phyloP scores from a whole-genome alignment of 2,888 invertebrate species.

The Conops quadrifasciatus region DNA sequence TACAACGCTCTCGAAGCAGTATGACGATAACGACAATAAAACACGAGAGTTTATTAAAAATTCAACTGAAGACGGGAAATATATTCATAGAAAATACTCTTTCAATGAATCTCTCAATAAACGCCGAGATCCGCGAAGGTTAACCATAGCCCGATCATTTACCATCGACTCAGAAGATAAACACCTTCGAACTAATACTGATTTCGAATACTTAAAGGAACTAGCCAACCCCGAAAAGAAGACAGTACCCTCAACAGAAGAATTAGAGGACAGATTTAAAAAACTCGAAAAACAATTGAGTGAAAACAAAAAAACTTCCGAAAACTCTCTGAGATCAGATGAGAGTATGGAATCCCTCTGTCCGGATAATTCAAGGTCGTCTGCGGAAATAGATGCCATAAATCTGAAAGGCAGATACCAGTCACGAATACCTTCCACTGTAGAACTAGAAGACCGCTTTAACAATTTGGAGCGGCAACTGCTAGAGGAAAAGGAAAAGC shows the following conservation, averaged over 20 bases:
- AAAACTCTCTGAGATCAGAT: background rate
- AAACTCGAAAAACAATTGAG: conserved; percentile 43
- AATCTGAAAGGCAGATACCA: no score
- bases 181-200: background rate
- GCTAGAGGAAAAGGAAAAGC: conserved; percentile 46
- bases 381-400: no score
- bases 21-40: no score
- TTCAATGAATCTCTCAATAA: conserved; percentile 47
- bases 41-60: conserved; percentile 24
- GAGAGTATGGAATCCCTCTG: no score
- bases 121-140: conserved; percentile 54
- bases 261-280: conserved; percentile 45
- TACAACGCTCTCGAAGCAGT: no score
- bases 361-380: no score
- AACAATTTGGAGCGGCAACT: conserved; percentile 41
- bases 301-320: conserved; percentile 47
- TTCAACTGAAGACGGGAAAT: conserved; percentile 39
- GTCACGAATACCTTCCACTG: conserved; percentile 52
- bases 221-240: no score
- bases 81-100: conserved; percentile 28
- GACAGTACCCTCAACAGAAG: conserved; percentile 53
- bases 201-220: no score
- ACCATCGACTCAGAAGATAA: conserved; percentile 55
- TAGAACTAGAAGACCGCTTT: conserved; percentile 46
- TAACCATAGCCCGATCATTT: conserved; percentile 54